Conservation (phyloP, 2,797 vertebrate genomes). For the Okamejei kenojei region DNA sequence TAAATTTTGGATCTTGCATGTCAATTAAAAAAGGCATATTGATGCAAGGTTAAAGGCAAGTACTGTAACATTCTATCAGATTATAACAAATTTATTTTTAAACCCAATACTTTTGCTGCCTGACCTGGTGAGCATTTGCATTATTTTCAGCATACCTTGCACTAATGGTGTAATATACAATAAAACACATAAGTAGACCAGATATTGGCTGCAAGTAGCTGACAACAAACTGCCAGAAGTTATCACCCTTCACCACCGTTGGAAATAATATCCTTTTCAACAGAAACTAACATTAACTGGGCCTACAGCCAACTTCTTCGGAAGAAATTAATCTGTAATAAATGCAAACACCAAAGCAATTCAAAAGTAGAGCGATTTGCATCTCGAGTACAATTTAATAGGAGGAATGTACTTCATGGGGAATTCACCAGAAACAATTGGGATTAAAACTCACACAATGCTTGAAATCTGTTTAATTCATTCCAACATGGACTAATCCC, state of each 20-base stretch:
- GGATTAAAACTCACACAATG: not conserved
- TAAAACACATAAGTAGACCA: not conserved
- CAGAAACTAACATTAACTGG: not conserved
- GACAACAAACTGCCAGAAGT: not conserved
- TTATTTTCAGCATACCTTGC: too few species aligned
- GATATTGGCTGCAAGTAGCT: not conserved
- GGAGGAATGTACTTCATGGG: not conserved
- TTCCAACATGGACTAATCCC: not conserved
- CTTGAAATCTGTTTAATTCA: not conserved
- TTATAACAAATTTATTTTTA: too few species aligned
- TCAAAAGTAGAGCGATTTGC: not conserved
- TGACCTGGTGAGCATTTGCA: too few species aligned
- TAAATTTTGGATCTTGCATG: too few species aligned
- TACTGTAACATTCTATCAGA: too few species aligned
- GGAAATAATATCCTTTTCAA: not conserved
- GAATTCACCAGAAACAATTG: conserved; percentile 3
- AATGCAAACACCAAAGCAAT: not conserved
- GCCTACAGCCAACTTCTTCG: not conserved
- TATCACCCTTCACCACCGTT: not conserved
- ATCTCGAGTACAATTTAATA: not conserved
- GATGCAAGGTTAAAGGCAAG: too few species aligned
- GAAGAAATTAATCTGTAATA: not conserved
- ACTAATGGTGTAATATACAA: too few species aligned
- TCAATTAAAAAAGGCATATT: too few species aligned
- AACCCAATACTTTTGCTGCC: too few species aligned